Base-by-base conservation (phyloP, 2,797 vertebrate genomes). In the Apodemus agrarius region DNA sequence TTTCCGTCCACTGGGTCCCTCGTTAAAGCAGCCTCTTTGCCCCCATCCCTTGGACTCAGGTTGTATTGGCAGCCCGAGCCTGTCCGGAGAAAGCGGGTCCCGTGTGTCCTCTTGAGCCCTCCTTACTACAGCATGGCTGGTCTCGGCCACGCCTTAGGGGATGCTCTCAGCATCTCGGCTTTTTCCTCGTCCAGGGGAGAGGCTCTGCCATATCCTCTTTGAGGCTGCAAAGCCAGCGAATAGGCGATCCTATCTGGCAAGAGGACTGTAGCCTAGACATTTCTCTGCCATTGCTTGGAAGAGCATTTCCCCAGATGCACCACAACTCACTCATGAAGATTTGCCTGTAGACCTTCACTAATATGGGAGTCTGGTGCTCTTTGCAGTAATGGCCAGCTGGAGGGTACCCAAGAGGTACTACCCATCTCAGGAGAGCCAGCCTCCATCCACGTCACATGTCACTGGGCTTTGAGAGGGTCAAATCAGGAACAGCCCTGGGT, bases 31-130 rank as follows among this genome's bases (percentile, higher is more conserved):
- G 40, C 8, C 11, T 46, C 52, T 19, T 26, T 2, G 19, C 40
- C 80, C n/a, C 57, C 40, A 22, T 3, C 37, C 0, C 0, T 0
- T 0, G 16, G 79, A 17, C 22, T 29, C 7, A 12, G 9, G 26
- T 52, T 83, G 86, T 89, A 34, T 83, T 46, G 40, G 61, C n/a
- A 52, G 61, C 31, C 29, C 4, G 11, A 40, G 24, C 21, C 80
- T 21, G 3, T 24, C 49, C 43, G 57, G 40, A 81, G 34, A 63
- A 94, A 17, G 26, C 21, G 4, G 37, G 61, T 1, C 37, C 52
- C 19, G 0, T 6, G 40, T 54, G 63, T 6, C 54, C 57, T 75
- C 40, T 17, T 0, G 3, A 21, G n/a, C 40, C 78, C 65, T 14
- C 12, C 31, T 37, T 12, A 57, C 4, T 19, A 21, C 7, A 43